Evolutionary conservation across 1,140 invertebrate species (phyloP), one percentile per base, ranked within the genome.

Genomic region (Drosophila suzukii): DNA sequence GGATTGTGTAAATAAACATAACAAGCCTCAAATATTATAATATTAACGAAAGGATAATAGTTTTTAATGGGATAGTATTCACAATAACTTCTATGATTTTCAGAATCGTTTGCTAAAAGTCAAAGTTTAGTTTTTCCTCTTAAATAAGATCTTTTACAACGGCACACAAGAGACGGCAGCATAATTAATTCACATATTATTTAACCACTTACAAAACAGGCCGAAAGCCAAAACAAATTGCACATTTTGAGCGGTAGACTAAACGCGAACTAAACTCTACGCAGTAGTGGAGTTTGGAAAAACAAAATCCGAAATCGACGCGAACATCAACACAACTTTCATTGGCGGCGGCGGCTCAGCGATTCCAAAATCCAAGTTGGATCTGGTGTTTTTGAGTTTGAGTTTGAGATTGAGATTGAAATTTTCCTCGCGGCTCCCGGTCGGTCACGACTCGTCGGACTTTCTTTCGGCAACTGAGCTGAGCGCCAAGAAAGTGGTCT

Each of bases 401-500:
- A 27, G 27, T 27, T 27, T 5, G 1, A 44, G 43, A 57, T 75
- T 38, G 17, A 43, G 41, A 30, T 12, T 47, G 11, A 41, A 58
- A 39, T 63, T 58, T 57, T 59, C 50, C 68, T 47, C 50, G 55
- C 53, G 58, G 20, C 53, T 61, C 51, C 47, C 39, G 76, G 41
- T 20, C 76, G 82, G 79, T 86, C 75, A 76, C 83, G 79, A 82
- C 72, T 82, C 63, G 83, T 75, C 66, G 88, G 90, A 91, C 90
- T 91, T 91, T 91, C 90, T 91, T 91, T 91, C 79, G 81, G 81
- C 89, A 85, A 91, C 90, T 91, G 85, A 91, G 80, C 84, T 75
- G 73, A 71, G 65, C 71, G 74, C 60, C 89, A 91, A 86, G 89
- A 91, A 91, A 91, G 89, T 89, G 84, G 80, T 89, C 84, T 88